A percentile compares a stretch with the other conserved stretches of the same genome.
phyloP scores from a whole-genome alignment of 2,888 invertebrate genomes.

The Zelleria hepariella region DNA sequence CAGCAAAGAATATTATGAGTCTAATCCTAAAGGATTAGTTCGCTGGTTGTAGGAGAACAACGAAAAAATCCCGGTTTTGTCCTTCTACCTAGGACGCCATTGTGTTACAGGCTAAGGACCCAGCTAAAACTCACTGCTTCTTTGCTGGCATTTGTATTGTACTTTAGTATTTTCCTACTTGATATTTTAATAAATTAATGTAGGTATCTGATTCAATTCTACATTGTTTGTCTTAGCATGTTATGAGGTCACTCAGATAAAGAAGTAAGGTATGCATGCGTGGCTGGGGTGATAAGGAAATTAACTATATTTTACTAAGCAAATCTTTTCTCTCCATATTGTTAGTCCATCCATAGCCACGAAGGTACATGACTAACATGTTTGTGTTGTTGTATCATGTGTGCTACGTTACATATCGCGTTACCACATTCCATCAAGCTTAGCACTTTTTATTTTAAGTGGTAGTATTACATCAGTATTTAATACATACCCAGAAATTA shows the following conservation, averaged over 20 bases:
- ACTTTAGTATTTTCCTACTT: background rate
- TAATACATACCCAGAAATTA: background rate
- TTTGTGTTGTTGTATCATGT: background rate
- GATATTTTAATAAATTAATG: background rate
- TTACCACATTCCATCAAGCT: background rate
- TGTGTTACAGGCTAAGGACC: too few species aligned
- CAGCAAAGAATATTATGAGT: too few species aligned
- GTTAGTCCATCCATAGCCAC: background rate
- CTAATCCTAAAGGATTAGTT: too few species aligned
- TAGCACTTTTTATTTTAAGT: background rate
- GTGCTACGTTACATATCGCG: background rate
- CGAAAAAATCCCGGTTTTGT: too few species aligned
- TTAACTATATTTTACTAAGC: background rate
- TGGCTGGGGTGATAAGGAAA: background rate
- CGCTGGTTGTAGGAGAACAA: too few species aligned
- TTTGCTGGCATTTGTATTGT: background rate
- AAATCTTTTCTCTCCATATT: background rate
- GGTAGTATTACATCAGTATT: background rate
- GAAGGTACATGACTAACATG: background rate
- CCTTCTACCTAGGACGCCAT: too few species aligned
- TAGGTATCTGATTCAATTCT: background rate
- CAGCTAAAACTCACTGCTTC: too few species aligned
- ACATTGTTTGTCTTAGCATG: slow-evolving; percentile 1
- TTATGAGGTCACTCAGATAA: slow-evolving; percentile 1
- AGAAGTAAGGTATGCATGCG: background rate